Percentiles rank a stretch among this genome's conserved stretches.
phyloP scores from a whole-genome alignment of 2,888 invertebrate genomes.

The Melanargia galathea region DNA sequence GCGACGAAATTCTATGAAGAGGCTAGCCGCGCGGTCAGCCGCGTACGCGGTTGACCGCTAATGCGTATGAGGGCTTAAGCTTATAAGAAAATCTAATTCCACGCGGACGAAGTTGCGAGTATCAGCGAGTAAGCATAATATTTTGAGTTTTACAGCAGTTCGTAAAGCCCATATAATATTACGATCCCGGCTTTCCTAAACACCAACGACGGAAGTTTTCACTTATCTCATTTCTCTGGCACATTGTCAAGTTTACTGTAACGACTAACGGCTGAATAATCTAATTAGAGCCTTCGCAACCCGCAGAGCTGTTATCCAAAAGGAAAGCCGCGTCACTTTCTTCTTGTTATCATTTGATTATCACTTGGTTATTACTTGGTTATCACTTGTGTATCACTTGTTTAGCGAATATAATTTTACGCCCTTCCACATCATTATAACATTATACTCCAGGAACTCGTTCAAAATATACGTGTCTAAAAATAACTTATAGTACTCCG shows the following conservation, averaged over 20 bases:
- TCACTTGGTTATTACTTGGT: too few species aligned
- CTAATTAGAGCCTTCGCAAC: slow-evolving; percentile 22
- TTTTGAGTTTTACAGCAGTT: slow-evolving; percentile 2
- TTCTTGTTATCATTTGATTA: slow-evolving; percentile 19
- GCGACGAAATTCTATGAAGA: too few species aligned
- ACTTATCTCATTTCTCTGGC: neutral
- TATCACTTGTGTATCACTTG: too few species aligned
- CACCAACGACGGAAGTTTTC: slow-evolving; percentile 8
- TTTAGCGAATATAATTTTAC: neutral
- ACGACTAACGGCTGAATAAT: slow-evolving; percentile 15
- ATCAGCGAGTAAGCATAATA: too few species aligned
- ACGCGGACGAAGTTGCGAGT: too few species aligned
- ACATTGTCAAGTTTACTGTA: slow-evolving; percentile 11
- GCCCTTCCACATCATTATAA: neutral
- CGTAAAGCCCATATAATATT: neutral
- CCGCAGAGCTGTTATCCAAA: slow-evolving; percentile 9
- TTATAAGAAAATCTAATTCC: too few species aligned
- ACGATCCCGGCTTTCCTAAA: neutral
- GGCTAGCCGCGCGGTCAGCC: too few species aligned
- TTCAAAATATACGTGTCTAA: slow-evolving; percentile 4
- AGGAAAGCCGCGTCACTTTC: slow-evolving; percentile 23
- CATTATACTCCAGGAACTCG: slow-evolving; percentile 12
- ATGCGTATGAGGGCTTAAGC: too few species aligned
- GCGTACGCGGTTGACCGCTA: too few species aligned
- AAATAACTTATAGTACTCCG: neutral